These are phyloP conservation scores for Anastatus disparis DNA, from an alignment of 1,140 invertebrate genomes.

Conservation along the genomic window DNA sequence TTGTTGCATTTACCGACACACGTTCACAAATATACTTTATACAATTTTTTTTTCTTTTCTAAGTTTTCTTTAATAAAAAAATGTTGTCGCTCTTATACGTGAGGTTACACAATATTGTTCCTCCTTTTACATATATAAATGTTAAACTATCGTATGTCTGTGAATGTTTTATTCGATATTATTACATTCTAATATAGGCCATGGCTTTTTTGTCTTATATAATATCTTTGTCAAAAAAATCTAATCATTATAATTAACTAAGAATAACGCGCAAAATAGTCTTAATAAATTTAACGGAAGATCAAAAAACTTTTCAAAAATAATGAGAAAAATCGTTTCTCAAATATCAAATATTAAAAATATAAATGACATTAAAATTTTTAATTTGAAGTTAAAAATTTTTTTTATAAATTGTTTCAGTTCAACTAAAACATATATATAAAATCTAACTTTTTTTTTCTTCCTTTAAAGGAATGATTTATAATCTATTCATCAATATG, in stretches of 20 bases:
- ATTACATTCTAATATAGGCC: constrained; percentile 57
- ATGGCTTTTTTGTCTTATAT: constrained; percentile 50
- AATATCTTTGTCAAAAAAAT: constrained; percentile 4
- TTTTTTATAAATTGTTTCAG: constrained; percentile 6
- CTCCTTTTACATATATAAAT: constrained; percentile 40
- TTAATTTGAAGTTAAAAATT: constrained; percentile 14
- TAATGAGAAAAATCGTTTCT: neutral
- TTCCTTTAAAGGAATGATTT: constrained; percentile 13
- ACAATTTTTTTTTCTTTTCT: constrained; percentile 17
- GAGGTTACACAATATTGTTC: constrained; percentile 17
- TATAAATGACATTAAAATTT: constrained; percentile 21
- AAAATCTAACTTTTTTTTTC: too few relatives aligned
- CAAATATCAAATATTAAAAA: neutral
- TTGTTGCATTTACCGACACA: neutral
- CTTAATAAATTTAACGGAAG: neutral
- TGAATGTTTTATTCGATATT: constrained; percentile 42
- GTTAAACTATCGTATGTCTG: constrained; percentile 35
- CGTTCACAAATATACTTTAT: neutral
- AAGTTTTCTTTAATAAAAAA: constrained; percentile 29
- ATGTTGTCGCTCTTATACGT: constrained; percentile 29
- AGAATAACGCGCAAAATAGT: neutral
- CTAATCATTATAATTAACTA: neutral
- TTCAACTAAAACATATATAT: constrained; percentile 16
- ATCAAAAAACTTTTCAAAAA: constrained; percentile 13
- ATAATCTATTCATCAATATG: neutral